Conservation (phyloP, 2,888 invertebrate genomes). For the Gasteruption jaculator region DNA sequence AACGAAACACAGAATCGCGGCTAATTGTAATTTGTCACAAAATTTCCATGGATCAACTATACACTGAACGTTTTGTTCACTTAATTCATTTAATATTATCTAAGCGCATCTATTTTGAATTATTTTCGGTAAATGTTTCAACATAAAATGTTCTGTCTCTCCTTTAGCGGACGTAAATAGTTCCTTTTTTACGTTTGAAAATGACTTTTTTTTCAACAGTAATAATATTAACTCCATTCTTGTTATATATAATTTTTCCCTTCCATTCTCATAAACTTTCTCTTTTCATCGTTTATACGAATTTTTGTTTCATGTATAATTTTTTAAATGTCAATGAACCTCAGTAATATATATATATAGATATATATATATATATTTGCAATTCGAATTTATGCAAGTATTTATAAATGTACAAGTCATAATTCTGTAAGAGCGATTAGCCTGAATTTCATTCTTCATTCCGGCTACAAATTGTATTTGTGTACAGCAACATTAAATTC, state of each 20-base stretch:
- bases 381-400: conserved; percentile 40
- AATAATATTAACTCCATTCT: conserved; percentile 39
- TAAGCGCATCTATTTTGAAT: too few relatives aligned
- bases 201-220: conserved; percentile 41
- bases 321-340: conserved; percentile 26
- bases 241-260: conserved; percentile 37
- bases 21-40: too few relatives aligned
- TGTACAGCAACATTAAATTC: too few relatives aligned
- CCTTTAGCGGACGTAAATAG: conserved; percentile 40
- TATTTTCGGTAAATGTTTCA: too few relatives aligned
- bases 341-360: conserved; percentile 27
- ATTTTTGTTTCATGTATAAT: conserved; percentile 23
- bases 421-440: conserved; percentile 40
- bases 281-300: conserved; percentile 1
- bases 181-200: conserved; percentile 20
- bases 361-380: conserved; percentile 25
- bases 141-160: conserved; percentile 31
- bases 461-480: conserved; percentile 33
- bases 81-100: too few relatives aligned
- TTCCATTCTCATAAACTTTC: too few relatives aligned
- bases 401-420: conserved; percentile 51
- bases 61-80: too few relatives aligned
- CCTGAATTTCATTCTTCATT: too few relatives aligned
- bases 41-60: too few relatives aligned
- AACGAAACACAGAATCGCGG: too few relatives aligned